Evolutionary conservation across 2,113 vertebrate species (phyloP).

Genomic region (Crypturellus undulatus): DNA sequence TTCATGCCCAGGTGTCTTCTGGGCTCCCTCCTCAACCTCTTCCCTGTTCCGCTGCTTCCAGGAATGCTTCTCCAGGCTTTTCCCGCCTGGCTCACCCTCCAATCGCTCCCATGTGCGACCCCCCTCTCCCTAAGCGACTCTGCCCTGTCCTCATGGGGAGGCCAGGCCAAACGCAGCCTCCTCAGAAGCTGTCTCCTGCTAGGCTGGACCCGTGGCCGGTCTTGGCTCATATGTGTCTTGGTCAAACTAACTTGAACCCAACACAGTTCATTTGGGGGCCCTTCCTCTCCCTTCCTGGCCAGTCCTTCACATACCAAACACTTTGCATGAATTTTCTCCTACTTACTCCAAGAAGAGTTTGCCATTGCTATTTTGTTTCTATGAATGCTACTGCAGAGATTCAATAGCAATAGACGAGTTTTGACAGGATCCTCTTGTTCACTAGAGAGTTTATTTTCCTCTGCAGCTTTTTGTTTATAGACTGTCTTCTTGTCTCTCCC

Average conservation of each 20-base stretch:
- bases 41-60: neutral
- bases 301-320: neutral
- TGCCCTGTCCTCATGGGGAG: neutral
- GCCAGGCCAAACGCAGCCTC: neutral
- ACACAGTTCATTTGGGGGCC: neutral
- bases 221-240: neutral
- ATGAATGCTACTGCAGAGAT: neutral
- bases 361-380: neutral
- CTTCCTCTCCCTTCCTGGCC: neutral
- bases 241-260: fast-evolving
- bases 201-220: neutral
- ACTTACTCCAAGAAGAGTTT: neutral
- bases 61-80: neutral
- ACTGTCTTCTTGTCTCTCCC: neutral
- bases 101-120: fast-evolving
- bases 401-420: neutral
- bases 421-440: neutral
- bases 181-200: neutral
- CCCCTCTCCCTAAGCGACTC: neutral
- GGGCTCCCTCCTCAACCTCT: too few relatives aligned
- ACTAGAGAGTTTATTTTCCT: neutral
- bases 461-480: neutral
- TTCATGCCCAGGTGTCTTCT: too few relatives aligned
- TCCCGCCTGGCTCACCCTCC: neutral
- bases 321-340: neutral